Percentiles rank a stretch among this genome's conserved stretches.
Conservation (phyloP, 2,888 invertebrate species). For the Trissoscelio sp. region DNA sequence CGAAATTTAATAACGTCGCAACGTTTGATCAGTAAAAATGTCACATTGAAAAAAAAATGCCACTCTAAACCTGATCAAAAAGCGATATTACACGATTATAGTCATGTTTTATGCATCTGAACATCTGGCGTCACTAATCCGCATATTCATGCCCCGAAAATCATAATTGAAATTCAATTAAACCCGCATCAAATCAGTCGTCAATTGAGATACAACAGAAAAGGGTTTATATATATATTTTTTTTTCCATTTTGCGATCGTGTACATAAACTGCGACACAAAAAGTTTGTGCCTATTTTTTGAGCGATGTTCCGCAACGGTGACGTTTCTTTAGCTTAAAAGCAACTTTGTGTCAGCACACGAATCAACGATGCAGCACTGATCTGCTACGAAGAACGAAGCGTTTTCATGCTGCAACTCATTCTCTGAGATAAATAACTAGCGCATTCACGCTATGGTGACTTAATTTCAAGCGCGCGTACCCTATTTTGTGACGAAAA, state of each 20-base stretch:
- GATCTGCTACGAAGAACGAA: slow-evolving; percentile 47
- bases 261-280: no score
- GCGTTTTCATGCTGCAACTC: slow-evolving; percentile 46
- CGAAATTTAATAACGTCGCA: no score
- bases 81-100: no score
- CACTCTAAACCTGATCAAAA: no score
- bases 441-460: slow-evolving; percentile 18
- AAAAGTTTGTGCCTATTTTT: slow-evolving; percentile 52
- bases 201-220: no score
- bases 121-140: not conserved
- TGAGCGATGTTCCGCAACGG: slow-evolving; percentile 65
- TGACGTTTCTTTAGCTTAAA: slow-evolving; percentile 65
- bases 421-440: slow-evolving; percentile 34
- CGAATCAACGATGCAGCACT: slow-evolving; percentile 62
- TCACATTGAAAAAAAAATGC: no score
- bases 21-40: no score
- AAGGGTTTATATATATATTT: no score
- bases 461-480: slow-evolving; percentile 28
- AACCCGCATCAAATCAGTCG: not conserved
- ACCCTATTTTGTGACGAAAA: not conserved
- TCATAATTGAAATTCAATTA: no score
- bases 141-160: no score
- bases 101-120: not conserved
- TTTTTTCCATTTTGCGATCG: no score
- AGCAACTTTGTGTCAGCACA: slow-evolving; percentile 66